Percentiles rank a stretch among this genome's conserved stretches.
These are phyloP conservation scores for Brachionus calyciflorus DNA, from an alignment of 1,140 invertebrate species.

Conservation along the genomic window DNA sequence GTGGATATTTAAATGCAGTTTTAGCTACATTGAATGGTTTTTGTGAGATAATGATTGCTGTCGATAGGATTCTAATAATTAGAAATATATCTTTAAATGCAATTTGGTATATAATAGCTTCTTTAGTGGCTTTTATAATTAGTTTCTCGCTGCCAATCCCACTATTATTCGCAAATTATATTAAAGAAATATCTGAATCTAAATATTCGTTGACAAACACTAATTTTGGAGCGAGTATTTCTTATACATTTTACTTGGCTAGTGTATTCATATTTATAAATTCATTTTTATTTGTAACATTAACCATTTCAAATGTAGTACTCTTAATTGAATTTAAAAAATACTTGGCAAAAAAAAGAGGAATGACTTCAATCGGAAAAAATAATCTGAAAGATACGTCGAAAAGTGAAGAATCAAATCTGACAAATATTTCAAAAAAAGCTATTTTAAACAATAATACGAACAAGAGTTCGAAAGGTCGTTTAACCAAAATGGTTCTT, in stretches of 20 bases:
- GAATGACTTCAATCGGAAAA: neutral
- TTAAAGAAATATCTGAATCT: neutral
- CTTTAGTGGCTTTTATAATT: neutral
- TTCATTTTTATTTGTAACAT: neutral
- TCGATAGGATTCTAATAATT: neutral
- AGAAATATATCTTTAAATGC: neutral
- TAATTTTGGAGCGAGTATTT: neutral
- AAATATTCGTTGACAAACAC: neutral
- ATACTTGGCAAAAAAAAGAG: neutral
- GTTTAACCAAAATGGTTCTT: constrained; percentile 1
- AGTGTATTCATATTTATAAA: neutral
- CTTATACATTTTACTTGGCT: constrained; percentile 9
- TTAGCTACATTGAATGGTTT: neutral
- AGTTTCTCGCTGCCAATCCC: neutral
- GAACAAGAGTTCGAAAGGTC: neutral
- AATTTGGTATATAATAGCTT: neutral
- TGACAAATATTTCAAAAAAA: neutral
- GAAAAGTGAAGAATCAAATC: neutral
- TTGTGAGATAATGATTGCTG: neutral
- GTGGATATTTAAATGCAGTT: neutral
- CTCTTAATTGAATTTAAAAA: constrained; percentile 19
- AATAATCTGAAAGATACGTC: neutral
- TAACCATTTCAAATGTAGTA: neutral
- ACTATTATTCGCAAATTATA: constrained; percentile 16
- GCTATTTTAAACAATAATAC: neutral